Evolutionary conservation across 2,797 vertebrate species (phyloP).

Genomic region (Zalophus californianus): DNA sequence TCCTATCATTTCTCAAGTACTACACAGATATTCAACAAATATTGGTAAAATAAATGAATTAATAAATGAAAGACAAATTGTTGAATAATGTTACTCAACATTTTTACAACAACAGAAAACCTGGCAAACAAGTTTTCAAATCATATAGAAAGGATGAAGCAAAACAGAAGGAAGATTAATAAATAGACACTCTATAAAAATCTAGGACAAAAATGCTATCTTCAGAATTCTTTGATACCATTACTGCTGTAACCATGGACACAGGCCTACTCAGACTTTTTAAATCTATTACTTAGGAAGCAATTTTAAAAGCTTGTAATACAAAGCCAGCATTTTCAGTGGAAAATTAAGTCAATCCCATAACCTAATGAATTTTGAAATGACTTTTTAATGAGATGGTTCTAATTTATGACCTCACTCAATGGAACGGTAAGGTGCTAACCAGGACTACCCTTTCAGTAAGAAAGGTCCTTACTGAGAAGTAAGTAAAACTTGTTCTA

Average conservation of each 20-base stretch:
- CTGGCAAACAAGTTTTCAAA: conserved; percentile 8
- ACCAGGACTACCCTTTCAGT: background rate
- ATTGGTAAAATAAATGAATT: background rate
- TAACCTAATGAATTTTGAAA: background rate
- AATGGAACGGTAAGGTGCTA: background rate
- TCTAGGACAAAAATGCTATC: conserved; percentile 42
- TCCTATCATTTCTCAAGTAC: background rate
- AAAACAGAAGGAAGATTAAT: conserved; percentile 57
- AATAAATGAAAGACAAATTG: background rate
- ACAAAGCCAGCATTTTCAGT: conserved; percentile 40
- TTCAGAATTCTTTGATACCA: conserved; percentile 49
- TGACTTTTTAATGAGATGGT: background rate
- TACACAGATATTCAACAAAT: background rate
- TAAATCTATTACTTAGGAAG: conserved; percentile 40
- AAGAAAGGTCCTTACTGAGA: background rate
- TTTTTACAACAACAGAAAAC: conserved; percentile 16
- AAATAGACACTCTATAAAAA: conserved; percentile 65
- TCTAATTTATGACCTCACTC: background rate
- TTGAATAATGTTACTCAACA: conserved; percentile 15
- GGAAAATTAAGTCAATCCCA: background rate
- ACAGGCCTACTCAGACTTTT: background rate
- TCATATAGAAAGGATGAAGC: background rate
- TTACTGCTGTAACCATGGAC: background rate
- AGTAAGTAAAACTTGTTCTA: background rate
- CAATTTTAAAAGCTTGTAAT: conserved; percentile 21